Percentiles rank a stretch among this genome's conserved stretches.
These are phyloP conservation scores for Anticlea derivata DNA, from an alignment of 2,888 invertebrate genomes.

Conservation along the genomic window DNA sequence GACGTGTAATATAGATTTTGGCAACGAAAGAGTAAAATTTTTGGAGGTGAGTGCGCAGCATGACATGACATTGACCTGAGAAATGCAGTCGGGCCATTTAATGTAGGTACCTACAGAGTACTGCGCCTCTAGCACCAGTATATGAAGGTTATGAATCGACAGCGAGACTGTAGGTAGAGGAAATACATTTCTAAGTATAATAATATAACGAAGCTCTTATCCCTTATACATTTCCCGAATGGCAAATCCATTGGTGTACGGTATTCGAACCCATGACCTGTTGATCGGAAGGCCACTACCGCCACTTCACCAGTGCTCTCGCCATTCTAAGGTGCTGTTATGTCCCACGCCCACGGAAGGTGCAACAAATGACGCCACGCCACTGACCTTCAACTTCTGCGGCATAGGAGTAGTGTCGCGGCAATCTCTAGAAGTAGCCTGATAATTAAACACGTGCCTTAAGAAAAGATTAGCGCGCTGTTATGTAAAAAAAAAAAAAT, in stretches of 20 bases:
- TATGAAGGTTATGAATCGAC: too few relatives aligned
- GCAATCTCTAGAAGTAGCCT: conserved; percentile 9
- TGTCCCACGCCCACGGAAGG: not conserved
- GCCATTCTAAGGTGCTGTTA: not conserved
- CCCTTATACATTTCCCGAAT: too few relatives aligned
- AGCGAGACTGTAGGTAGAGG: too few relatives aligned
- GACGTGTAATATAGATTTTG: conserved; percentile 11
- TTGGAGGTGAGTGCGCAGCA: conserved; percentile 9
- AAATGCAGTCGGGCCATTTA: conserved; percentile 4
- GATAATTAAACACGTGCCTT: conserved; percentile 6
- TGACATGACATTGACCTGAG: conserved; percentile 16
- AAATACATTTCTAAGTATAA: too few relatives aligned
- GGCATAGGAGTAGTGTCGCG: conserved; percentile 5
- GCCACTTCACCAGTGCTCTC: too few relatives aligned
- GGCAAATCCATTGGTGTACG: too few relatives aligned
- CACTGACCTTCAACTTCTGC: conserved; percentile 10
- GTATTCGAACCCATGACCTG: too few relatives aligned
- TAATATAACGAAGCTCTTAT: too few relatives aligned
- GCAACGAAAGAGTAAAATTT: conserved; percentile 3
- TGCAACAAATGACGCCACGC: not conserved
- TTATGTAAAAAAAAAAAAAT: too few relatives aligned
- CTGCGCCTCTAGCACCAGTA: too few relatives aligned
- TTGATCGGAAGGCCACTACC: too few relatives aligned
- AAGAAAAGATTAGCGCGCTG: too few relatives aligned
- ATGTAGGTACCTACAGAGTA: not conserved